A percentile compares a stretch with the other conserved stretches of the same genome.
phyloP scores from a whole-genome alignment of 2,113 vertebrate species.

The Callionymus lyra region DNA sequence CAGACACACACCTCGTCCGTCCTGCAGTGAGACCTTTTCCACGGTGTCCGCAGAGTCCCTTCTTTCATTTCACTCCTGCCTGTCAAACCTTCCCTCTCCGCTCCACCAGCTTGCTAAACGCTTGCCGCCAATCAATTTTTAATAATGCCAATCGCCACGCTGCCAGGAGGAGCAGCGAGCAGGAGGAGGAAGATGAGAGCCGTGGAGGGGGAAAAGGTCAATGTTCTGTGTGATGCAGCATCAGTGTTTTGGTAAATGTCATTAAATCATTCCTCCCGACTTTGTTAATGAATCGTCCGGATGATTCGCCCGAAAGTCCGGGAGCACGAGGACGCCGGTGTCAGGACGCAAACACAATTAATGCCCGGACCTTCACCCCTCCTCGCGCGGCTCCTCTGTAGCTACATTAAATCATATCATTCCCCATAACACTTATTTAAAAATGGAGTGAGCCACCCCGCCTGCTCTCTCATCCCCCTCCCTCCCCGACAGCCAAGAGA shows the following conservation, averaged over 20 bases:
- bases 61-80: constrained; percentile 59
- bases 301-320: constrained; percentile 27
- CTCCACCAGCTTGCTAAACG: constrained; percentile 58
- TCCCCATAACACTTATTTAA: constrained; percentile 50
- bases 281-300: constrained; percentile 40
- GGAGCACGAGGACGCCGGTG: constrained; percentile 10
- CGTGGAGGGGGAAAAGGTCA: constrained; percentile 35
- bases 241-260: constrained; percentile 54
- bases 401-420: constrained; percentile 46
- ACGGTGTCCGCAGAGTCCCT: constrained; percentile 41
- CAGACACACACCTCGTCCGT: constrained; percentile 7
- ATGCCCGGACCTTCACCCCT: constrained; percentile 35
- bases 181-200: constrained; percentile 7
- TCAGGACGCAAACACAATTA: constrained; percentile 32
- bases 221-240: constrained; percentile 45
- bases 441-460: constrained; percentile 39
- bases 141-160: constrained; percentile 70
- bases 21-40: constrained; percentile 48
- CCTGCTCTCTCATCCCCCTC: constrained; percentile 29
- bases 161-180: constrained; percentile 42
- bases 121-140: constrained; percentile 71
- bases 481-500: constrained; percentile 54
- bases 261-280: constrained; percentile 40
- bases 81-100: constrained; percentile 59
- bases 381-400: constrained; percentile 12